Conservation (phyloP, 2,888 invertebrate genomes). For the Alentia gelatinosa region DNA sequence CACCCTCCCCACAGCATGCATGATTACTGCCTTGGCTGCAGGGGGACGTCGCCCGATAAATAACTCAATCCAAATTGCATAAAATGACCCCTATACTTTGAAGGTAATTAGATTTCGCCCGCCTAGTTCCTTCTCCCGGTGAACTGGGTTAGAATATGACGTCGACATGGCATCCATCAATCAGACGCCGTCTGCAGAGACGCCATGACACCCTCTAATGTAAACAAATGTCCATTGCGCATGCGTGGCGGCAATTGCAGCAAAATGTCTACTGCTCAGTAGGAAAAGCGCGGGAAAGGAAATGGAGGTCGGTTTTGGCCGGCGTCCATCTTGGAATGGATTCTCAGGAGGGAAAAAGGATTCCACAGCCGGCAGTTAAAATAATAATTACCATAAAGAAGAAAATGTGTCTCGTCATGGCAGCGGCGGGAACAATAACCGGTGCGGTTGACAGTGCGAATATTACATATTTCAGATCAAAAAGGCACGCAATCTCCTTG, state of each 20-base stretch:
- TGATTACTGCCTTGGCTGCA: conserved; percentile 50
- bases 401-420: neutral
- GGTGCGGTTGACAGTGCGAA: conserved; percentile 39
- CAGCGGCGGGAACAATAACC: conserved; percentile 27
- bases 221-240: conserved; percentile 25
- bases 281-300: neutral
- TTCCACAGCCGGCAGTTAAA: neutral
- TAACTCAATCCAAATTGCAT: conserved; percentile 41
- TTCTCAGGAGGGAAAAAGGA: neutral
- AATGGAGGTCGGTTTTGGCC: conserved; percentile 22
- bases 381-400: neutral
- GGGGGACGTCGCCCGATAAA: conserved; percentile 6
- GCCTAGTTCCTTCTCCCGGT: neutral
- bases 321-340: neutral
- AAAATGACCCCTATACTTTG: conserved; percentile 54
- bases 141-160: conserved; percentile 38
- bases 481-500: conserved; percentile 51
- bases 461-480: conserved; percentile 54
- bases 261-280: neutral
- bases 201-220: conserved; percentile 40
- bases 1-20: conserved; percentile 51
- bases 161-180: conserved; percentile 42
- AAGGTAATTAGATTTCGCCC: conserved; percentile 47
- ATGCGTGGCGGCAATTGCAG: conserved; percentile 29
- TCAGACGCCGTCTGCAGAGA: conserved; percentile 19